These are phyloP conservation scores for Drosophila truncata DNA, from an alignment of 1,140 invertebrate species.

Conservation along the genomic window DNA sequence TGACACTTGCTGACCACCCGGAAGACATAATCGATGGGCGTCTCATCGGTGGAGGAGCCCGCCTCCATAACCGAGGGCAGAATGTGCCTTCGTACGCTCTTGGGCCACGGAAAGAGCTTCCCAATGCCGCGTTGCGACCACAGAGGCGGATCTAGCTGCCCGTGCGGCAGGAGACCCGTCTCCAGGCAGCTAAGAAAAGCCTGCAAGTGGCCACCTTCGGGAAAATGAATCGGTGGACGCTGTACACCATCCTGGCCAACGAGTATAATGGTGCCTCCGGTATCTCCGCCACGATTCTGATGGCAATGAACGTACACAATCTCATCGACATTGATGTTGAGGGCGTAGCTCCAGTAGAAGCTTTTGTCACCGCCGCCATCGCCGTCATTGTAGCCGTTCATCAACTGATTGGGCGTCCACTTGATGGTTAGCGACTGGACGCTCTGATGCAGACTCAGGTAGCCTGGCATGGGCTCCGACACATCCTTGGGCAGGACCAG, in stretches of 20 bases:
- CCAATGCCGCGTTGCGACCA: constrained; percentile 95
- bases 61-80: constrained; percentile 87
- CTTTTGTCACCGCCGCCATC: constrained; percentile 91
- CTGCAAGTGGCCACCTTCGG: constrained; percentile 94
- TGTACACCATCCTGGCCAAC: constrained; percentile 98
- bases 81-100: constrained; percentile 88
- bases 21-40: constrained; percentile 94
- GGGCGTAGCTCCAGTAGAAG: constrained; percentile 95
- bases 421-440: constrained; percentile 90
- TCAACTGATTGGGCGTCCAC: constrained; percentile 96
- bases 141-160: constrained; percentile 95
- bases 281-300: constrained; percentile 90
- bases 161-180: constrained; percentile 93
- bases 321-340: constrained; percentile 94
- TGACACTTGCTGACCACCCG: constrained; percentile 92
- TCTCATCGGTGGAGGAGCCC: constrained; percentile 88
- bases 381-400: constrained; percentile 93
- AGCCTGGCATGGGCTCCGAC: constrained; percentile 93
- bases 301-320: constrained; percentile 98
- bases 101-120: constrained; percentile 91
- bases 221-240: constrained; percentile 96
- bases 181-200: constrained; percentile 96
- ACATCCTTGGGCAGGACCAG: constrained; percentile 94
- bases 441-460: constrained; percentile 95
- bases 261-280: constrained; percentile 94